Base-by-base conservation (phyloP, 2,797 vertebrate genomes). In the Pseudomugil tenellus region DNA sequence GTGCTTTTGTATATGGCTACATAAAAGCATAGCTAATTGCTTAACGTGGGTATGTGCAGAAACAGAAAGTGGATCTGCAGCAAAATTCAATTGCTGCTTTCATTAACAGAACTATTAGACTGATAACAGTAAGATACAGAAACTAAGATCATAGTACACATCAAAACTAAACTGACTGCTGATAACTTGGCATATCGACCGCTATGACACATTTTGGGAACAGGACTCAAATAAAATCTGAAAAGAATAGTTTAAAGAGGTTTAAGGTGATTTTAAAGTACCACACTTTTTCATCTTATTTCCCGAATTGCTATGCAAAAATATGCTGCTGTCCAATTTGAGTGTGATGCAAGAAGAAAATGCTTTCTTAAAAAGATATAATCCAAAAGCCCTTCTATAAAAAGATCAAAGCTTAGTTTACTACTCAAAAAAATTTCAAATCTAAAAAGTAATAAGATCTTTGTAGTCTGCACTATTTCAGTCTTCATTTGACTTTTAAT, bases 121-220 rank as follows among this genome's bases (percentile, higher is more conserved):
- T 1, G 2, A 46, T 46, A 75, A 55, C 34, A 67, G 56, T 19
- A n/a, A 52, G 6, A 46, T 41, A 65, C 60, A 58, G 6, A 21
- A 61, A 61, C n/a, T n/a, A n/a, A n/a, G n/a, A n/a, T n/a, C n/a
- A n/a, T n/a, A n/a, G n/a, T n/a, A n/a, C n/a, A n/a, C n/a, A n/a
- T n/a, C 54, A 6, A 32, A 9, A 32, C 32, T 32, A 32, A 9
- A 32, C 32, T 71, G 53, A 67, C 34, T 69, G 77, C 48, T 80
- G 81, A 81, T 80, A 80, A 83, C 57, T 72, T 56, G 23, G 56
- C 80, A 74, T 51, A 72, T 84, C 60, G 46, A 69, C 58, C 21
- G 1, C 51, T 29, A 55, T 77, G 84, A 84, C 61, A 90, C 73
- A 87, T 62, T 74, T 39, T 70, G 58, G 13, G 26, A 16, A 14